These are phyloP conservation scores for Drosophila tripunctata DNA, from an alignment of 2,888 invertebrate genomes.

Conservation along the genomic window DNA sequence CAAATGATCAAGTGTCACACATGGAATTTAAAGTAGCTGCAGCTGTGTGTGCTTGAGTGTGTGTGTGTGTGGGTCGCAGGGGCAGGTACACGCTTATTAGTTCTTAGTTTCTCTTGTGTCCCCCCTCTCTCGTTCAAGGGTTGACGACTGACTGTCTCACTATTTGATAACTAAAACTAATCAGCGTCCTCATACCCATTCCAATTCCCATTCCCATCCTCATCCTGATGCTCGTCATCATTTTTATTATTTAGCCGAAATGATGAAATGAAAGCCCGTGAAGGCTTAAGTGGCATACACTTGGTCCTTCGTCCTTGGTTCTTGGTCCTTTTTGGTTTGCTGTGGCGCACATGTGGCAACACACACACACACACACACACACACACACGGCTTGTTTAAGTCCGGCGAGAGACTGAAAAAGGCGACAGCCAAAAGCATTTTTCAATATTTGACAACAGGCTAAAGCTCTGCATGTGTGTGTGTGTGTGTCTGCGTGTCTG, in stretches of 20 bases:
- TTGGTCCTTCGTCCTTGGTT: slow-evolving; percentile 5
- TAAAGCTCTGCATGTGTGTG: slow-evolving; percentile 27
- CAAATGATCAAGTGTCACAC: slow-evolving; percentile 81
- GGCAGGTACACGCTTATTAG: slow-evolving; percentile 61
- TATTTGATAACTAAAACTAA: slow-evolving; percentile 76
- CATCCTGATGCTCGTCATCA: slow-evolving; percentile 55
- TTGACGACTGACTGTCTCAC: slow-evolving; percentile 53
- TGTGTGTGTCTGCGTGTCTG: slow-evolving; percentile 6
- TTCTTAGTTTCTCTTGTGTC: slow-evolving; percentile 12
- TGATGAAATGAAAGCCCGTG: slow-evolving; percentile 69
- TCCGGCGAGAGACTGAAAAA: slow-evolving; percentile 26
- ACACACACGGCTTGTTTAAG: slow-evolving; percentile 38
- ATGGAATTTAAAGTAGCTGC: slow-evolving; percentile 80
- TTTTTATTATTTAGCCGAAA: slow-evolving; percentile 75
- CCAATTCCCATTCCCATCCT: no score
- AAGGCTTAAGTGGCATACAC: slow-evolving; percentile 61
- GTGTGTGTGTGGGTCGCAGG: slow-evolving; percentile 25
- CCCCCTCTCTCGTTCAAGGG: slow-evolving; percentile 29
- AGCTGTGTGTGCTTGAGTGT: slow-evolving; percentile 37
- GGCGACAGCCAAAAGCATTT: slow-evolving; percentile 61
- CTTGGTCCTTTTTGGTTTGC: slow-evolving; percentile 20
- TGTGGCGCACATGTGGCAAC: slow-evolving; percentile 56
- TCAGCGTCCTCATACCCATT: slow-evolving; percentile 57
- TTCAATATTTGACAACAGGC: slow-evolving; percentile 75
- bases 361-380: slow-evolving; percentile 21